Evolutionary conservation across 2,113 vertebrate genomes (phyloP), one percentile per base, ranked within the genome.

Genomic region (Eubucco bourcierii): DNA sequence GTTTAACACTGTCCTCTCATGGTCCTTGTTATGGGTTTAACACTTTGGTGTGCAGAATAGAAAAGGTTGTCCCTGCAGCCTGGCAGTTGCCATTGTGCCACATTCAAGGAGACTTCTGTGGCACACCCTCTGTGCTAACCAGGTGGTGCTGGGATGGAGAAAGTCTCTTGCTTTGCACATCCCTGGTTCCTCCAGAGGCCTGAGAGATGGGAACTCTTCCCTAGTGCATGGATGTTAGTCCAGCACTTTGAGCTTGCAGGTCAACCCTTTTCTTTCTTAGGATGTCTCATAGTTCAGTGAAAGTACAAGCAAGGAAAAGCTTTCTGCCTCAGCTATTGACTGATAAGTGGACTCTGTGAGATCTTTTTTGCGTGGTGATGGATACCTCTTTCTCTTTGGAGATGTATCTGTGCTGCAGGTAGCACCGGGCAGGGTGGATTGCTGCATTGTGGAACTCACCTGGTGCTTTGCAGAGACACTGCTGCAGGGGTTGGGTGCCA

Each of bases 281-380:
- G 4, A 3, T 20, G 8, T 28, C 41, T 65, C 46, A 29, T 6
- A 60, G 33, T 25, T 82, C 37, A 81, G 19, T 4, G 4, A 28
- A 79, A 21, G 20, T 31, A 31, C 23, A 56, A 77, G 15, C n/a
- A 70, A 47, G 24, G 25, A 39, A 29, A 44, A 70, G 21, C 3
- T 72, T 74, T 82, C 41, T 74, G 12, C 23, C 20, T 86, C 19
- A 74, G 8, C 13, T 12, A 15, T 41, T 53, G 28, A n/a, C 37
- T 0, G 0, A 39, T 37, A 23, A 50, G 53, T 82, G 23, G 47
- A 63, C 12, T 72, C 11, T 19, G 8, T 23, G 39, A 46, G 53
- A 50, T 29, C 4, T n/a, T 4, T 10, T 55, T 39, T 58, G 17
- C 0, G 0, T 7, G 12, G 37, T 39, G 47, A 28, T 37, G 82